Conservation (phyloP, 2,113 vertebrate species). For the Candoia aspera region DNA sequence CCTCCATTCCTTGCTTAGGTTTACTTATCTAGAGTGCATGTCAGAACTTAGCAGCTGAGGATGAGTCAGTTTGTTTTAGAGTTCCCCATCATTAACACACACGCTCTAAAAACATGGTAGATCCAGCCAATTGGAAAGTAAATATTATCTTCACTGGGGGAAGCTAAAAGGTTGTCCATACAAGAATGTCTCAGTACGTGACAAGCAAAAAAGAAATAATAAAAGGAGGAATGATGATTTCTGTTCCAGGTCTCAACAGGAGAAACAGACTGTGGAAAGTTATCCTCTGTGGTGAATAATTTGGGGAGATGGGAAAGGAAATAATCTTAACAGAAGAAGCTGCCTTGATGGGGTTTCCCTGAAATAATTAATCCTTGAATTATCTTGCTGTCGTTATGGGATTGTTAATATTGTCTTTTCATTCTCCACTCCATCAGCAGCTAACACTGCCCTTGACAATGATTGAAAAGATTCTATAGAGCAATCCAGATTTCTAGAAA, state of each 20-base stretch:
- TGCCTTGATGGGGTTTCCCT: not conserved
- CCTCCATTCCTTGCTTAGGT: conserved; percentile 47
- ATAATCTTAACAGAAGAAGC: not conserved
- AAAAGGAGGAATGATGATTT: conserved; percentile 14
- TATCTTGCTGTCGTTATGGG: not conserved
- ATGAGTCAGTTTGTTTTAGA: conserved; percentile 74
- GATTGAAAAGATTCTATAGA: not conserved
- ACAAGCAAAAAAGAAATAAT: conserved; percentile 7
- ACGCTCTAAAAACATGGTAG: conserved; percentile 60
- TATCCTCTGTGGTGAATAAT: not conserved
- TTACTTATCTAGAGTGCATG: conserved; percentile 79
- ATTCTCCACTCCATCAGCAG: not conserved
- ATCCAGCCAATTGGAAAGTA: conserved; percentile 79
- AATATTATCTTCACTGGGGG: conserved; percentile 70
- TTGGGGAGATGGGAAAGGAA: not conserved
- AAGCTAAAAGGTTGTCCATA: conserved; percentile 67
- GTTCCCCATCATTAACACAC: conserved; percentile 68
- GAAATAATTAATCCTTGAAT: not conserved
- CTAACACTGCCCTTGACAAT: not conserved
- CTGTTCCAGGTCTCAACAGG: not conserved
- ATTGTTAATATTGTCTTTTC: not conserved
- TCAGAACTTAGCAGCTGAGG: conserved; percentile 79
- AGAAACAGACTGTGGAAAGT: not conserved
- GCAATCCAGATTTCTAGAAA: not conserved
- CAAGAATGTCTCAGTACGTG: conserved; percentile 36